These are phyloP conservation scores for Struthio camelus DNA, from an alignment of 2,113 vertebrate genomes.

Conservation along the genomic window DNA sequence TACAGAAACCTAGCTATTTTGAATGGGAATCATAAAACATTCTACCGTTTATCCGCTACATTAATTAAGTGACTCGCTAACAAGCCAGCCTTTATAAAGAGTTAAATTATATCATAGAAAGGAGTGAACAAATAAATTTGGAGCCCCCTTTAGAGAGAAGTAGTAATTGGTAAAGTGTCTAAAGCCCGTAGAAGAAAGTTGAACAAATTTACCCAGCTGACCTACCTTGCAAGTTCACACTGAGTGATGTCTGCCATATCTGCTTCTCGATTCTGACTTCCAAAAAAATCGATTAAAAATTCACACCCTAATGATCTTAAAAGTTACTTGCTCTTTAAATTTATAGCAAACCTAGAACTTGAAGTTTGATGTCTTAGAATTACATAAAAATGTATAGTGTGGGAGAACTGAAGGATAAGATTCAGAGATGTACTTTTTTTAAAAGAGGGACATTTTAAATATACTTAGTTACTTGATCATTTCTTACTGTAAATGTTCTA, in stretches of 20 bases:
- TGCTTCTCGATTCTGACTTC: neutral
- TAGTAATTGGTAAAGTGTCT: neutral
- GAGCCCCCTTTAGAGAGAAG: neutral
- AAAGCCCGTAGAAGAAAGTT: neutral
- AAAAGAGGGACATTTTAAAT: neutral
- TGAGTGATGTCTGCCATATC: neutral
- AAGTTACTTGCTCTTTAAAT: neutral
- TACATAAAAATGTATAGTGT: neutral
- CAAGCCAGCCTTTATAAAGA: neutral
- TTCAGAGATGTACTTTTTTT: neutral
- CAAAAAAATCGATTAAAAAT: neutral
- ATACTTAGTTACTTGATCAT: neutral
- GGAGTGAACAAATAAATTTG: neutral
- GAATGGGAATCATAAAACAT: neutral
- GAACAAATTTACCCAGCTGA: neutral
- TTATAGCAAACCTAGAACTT: neutral
- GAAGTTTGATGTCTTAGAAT: neutral
- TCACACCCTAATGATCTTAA: neutral
- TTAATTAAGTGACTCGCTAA: conserved; percentile 20
- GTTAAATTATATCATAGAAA: neutral
- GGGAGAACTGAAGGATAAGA: neutral
- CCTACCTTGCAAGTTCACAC: neutral
- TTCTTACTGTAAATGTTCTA: neutral
- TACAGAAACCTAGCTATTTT: neutral
- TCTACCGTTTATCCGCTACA: neutral